Base-by-base conservation (phyloP, 2,797 vertebrate genomes). In the Yasuhikotakia modesta region DNA sequence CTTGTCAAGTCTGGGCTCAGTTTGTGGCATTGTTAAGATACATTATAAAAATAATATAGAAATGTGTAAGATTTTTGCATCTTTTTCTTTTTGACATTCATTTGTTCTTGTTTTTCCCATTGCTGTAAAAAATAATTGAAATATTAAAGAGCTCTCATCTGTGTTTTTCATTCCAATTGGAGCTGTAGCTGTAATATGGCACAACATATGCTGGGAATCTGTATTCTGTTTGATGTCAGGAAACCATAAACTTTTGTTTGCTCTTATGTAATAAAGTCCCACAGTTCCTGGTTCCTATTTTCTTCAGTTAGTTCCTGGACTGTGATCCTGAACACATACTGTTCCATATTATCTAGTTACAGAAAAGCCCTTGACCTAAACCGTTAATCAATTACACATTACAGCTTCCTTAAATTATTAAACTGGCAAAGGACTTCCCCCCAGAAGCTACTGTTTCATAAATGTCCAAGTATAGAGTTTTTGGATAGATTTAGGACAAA, bases 361-460 rank as follows among this genome's bases (percentile, higher is more conserved):
- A 58, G 13, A 58, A 6, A 16, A 16, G 57, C 57, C 57, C 57
- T 22, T 11, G 13, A 22, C 53, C 53, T 58, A 77, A 70, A 63
- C 45, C 12, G 70, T 70, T 70, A 70, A 78, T 70, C 66, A n/a
- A n/a, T n/a, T n/a, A n/a, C n/a, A n/a, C 53, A 32, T 3, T 21
- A 11, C 3, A 70, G 67, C 45, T 43, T 19, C 39, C 21, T 70
- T 70, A 50, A 78, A 78, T 78, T 63, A 78, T 78, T 78, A 50
- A 77, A 69, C 16, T 63, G 30, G 75, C 30, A 63, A 61, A 61
- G 57, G 75, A 78, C 57, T 63, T 63, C 57, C 75, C 74, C 30
- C 21, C 21, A 14, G 67, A 70, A 43, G 45, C 57, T 63, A 57
- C 64, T 65, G 39, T 39, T 61, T 77, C 30, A 70, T 50, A 70